Evolutionary conservation across 2,888 invertebrate species (phyloP).

Genomic region (Polydrusus tereticollis): DNA sequence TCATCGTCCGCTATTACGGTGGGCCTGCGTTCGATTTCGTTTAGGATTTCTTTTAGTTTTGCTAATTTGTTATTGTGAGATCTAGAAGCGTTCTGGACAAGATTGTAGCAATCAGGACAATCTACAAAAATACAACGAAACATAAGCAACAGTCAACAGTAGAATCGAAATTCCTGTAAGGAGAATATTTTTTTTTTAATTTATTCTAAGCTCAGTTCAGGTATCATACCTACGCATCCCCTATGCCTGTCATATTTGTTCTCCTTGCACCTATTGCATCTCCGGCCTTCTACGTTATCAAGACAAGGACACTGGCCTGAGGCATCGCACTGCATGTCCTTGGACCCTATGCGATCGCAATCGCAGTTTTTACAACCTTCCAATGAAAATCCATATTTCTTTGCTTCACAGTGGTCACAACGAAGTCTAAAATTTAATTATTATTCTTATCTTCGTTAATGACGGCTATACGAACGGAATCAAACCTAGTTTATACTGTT

Average conservation of each 20-base stretch:
- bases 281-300: constrained; percentile 92
- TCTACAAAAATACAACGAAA: constrained; percentile 67
- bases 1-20: constrained; percentile 92
- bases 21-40: constrained; percentile 92
- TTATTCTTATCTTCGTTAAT: too few species aligned
- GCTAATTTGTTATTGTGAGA: constrained; percentile 80
- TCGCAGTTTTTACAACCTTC: constrained; percentile 89
- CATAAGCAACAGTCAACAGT: too few species aligned
- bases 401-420: constrained; percentile 84
- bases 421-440: constrained; percentile 69
- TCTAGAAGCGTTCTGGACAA: constrained; percentile 90
- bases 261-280: constrained; percentile 97
- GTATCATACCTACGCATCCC: constrained; percentile 74
- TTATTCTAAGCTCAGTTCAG: too few species aligned
- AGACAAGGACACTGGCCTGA: constrained; percentile 90
- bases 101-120: constrained; percentile 95
- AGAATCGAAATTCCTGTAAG: not conserved
- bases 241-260: constrained; percentile 94
- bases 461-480: too few species aligned
- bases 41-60: constrained; percentile 81
- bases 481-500: too few species aligned
- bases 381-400: constrained; percentile 86
- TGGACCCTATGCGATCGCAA: constrained; percentile 91
- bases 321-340: constrained; percentile 88
- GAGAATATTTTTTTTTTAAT: not conserved